Evolutionary conservation across 2,888 invertebrate genomes (phyloP).

Genomic region (Phoenoteleia sp.): DNA sequence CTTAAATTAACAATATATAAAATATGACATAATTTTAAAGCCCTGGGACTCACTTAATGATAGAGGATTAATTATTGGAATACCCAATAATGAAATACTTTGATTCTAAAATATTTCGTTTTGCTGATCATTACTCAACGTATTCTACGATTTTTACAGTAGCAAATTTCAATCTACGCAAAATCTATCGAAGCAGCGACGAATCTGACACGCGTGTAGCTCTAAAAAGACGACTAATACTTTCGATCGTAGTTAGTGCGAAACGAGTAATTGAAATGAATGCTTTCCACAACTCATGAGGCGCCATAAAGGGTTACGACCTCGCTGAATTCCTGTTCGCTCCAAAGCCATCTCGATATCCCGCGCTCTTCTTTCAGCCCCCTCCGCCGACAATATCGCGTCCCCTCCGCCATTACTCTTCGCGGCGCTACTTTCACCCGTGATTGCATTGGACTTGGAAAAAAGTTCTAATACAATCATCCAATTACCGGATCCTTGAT

Average conservation of each 20-base stretch:
- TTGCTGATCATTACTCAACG: too few species aligned
- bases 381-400: conserved; percentile 24
- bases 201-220: conserved; percentile 6
- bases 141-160: too few species aligned
- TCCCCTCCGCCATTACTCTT: conserved; percentile 52
- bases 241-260: conserved; percentile 52
- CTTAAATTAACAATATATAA: too few species aligned
- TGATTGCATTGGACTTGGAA: conserved; percentile 78
- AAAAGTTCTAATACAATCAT: conserved; percentile 79
- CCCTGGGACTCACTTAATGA: too few species aligned
- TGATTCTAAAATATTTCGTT: too few species aligned
- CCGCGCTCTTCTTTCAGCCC: conserved; percentile 19
- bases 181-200: too few species aligned
- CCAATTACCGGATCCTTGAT: conserved; percentile 78
- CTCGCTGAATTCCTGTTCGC: conserved; percentile 20
- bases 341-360: conserved; percentile 48
- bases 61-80: too few species aligned
- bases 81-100: too few species aligned
- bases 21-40: too few species aligned
- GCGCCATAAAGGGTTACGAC: conserved; percentile 51
- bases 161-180: too few species aligned
- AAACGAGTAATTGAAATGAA: conserved; percentile 61
- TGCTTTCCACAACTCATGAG: conserved; percentile 39
- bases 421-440: conserved; percentile 73
- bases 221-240: conserved; percentile 39